Evolutionary conservation across 2,113 vertebrate species (phyloP).

Genomic region (Anseranas semipalmata): DNA sequence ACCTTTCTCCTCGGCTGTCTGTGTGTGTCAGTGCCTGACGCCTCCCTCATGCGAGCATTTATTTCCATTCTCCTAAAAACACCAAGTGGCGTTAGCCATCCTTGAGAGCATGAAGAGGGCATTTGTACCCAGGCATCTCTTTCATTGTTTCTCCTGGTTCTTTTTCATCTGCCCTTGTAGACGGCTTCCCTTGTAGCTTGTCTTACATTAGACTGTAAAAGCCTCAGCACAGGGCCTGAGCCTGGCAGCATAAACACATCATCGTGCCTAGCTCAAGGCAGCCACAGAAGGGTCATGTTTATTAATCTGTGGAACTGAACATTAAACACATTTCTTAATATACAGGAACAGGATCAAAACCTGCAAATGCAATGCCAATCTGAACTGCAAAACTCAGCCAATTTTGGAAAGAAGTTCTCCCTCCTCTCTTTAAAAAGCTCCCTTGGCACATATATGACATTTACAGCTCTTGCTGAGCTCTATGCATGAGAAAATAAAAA

Average conservation of each 20-base stretch:
- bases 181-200: neutral
- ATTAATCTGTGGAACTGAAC: neutral
- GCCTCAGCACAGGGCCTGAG: neutral
- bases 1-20: neutral
- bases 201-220: neutral
- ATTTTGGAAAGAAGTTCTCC: neutral
- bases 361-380: fast-evolving
- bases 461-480: neutral
- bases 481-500: neutral
- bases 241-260: neutral
- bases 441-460: neutral
- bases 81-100: too few species aligned
- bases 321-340: neutral
- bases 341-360: neutral
- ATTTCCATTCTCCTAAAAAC: neutral
- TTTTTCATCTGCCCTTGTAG: neutral
- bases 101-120: too few species aligned
- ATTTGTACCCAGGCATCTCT: neutral
- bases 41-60: neutral
- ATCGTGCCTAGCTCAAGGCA: neutral
- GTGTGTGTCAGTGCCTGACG: neutral
- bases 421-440: neutral
- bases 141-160: neutral
- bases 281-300: neutral
- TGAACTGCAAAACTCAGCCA: neutral